Conservation (phyloP, 2,113 vertebrate genomes). For the Tupaia tana region DNA sequence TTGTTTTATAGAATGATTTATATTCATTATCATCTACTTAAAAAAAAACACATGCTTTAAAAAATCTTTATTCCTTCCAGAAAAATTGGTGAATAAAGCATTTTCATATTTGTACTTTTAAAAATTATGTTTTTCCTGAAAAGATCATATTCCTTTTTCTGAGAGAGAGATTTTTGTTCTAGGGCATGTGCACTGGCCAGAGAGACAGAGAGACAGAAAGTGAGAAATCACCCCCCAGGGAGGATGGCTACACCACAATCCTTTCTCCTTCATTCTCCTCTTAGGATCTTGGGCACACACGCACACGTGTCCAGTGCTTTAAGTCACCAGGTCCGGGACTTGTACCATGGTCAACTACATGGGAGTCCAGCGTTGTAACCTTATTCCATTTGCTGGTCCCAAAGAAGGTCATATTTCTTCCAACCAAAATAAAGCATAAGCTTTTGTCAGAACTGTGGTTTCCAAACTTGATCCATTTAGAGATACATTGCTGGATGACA, state of each 20-base stretch:
- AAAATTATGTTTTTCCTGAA: constrained; percentile 80
- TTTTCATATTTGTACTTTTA: constrained; percentile 76
- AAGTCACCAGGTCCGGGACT: too few species aligned
- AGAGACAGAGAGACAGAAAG: too few species aligned
- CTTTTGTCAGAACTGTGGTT: constrained; percentile 38
- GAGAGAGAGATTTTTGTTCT: too few species aligned
- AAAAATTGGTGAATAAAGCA: constrained; percentile 82
- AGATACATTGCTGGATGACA: constrained; percentile 19
- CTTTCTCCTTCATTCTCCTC: too few species aligned
- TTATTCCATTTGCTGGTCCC: too few species aligned
- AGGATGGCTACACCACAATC: too few species aligned
- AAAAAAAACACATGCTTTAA: constrained; percentile 79
- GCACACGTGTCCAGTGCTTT: too few species aligned
- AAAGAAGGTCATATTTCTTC: constrained; percentile 66
- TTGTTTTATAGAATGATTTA: constrained; percentile 87
- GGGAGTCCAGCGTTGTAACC: too few species aligned
- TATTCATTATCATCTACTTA: constrained; percentile 88
- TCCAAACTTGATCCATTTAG: constrained; percentile 44
- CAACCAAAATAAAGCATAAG: constrained; percentile 70
- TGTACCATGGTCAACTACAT: too few species aligned
- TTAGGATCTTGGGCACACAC: too few species aligned
- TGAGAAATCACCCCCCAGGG: too few species aligned
- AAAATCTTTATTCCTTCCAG: constrained; percentile 83
- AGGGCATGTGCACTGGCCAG: too few species aligned
- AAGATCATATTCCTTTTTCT: constrained; percentile 65